Evolutionary conservation across 2,888 invertebrate species (phyloP).

Genomic region (Mactromeris polynyma): DNA sequence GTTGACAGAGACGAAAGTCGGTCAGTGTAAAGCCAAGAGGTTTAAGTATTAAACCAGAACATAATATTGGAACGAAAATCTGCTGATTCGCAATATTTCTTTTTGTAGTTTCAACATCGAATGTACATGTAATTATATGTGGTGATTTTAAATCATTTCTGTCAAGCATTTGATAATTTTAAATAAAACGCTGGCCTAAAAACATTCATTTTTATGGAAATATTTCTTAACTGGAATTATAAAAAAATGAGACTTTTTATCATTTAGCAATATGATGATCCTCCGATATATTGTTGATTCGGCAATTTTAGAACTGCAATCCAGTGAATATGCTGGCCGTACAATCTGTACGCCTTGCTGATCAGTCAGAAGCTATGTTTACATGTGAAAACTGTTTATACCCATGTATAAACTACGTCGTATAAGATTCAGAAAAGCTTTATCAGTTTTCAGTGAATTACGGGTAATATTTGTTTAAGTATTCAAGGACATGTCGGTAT

Average conservation of each 20-base stretch:
- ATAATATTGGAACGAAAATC: too few species aligned
- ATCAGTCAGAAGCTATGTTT: background rate
- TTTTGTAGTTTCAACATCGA: too few species aligned
- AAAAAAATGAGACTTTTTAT: background rate
- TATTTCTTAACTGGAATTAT: too few species aligned
- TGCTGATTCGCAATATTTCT: too few species aligned
- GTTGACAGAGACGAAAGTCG: too few species aligned
- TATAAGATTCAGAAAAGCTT: conserved; percentile 24
- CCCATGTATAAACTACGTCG: conserved; percentile 11
- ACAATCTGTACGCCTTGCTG: background rate
- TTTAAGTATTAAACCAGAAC: too few species aligned
- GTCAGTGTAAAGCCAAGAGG: too few species aligned
- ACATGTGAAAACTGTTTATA: background rate
- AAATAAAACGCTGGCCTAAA: too few species aligned
- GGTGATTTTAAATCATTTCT: too few species aligned
- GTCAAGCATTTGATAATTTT: too few species aligned
- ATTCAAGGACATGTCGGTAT: conserved; percentile 57
- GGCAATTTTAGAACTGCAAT: background rate
- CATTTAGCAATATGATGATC: background rate
- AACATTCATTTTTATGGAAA: too few species aligned
- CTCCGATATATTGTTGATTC: background rate
- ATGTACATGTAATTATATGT: too few species aligned
- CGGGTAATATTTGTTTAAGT: conserved; percentile 32
- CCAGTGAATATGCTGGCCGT: background rate
- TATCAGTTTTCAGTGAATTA: conserved; percentile 34